Evolutionary conservation across 2,888 invertebrate genomes (phyloP), one percentile per base, ranked within the genome.

Genomic region (Tenthredo livida): DNA sequence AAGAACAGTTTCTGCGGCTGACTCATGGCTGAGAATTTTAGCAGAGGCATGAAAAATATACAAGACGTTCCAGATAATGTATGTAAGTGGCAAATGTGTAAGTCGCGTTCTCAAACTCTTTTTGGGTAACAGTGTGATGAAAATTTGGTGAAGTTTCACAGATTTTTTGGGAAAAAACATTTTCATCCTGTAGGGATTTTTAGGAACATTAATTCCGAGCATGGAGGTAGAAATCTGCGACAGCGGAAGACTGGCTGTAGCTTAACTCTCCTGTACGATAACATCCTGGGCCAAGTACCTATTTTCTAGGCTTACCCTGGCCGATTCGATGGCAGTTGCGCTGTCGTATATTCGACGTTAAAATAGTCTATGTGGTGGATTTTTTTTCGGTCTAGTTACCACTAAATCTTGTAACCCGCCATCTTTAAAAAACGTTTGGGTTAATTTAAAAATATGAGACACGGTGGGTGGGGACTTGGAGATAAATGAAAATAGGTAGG

Each of bases 381-480:
- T 83, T 70, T 47, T 83, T 70, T 80, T 80, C 80, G 43, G 67
- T 83, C 83, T 83, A 50, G 83, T 67, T 83, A 40, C 67, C 83
- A 50, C 67, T 83, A 43, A 83, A 83, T 83, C 83, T 43, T 50
- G 33, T 15, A 77, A 77, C 54, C 70, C 40, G 67, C 47, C 37
- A 83, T 83, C 58, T 67, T 33, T 4, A 17, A 47, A 40, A 61
- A 80, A 61, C n/a, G 37, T 61, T 61, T 61, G 21, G 25, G 25
- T 65, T 83, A 67, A 47, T 67, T 83, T 47, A 83, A 83, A 83
- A 67, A 83, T 83, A 83, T 40, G 67, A 43, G 47, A 83, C 43
- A 70, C 29, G 25, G 47, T 67, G 83, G 65, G 67, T 43, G 83
- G 65, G 40, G 40, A 67, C 47, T 9, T 43, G 10, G 43, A 83